Evolutionary conservation across 2,797 vertebrate genomes (phyloP), one percentile per base, ranked within the genome.

Genomic region (Enoplosus armatus): DNA sequence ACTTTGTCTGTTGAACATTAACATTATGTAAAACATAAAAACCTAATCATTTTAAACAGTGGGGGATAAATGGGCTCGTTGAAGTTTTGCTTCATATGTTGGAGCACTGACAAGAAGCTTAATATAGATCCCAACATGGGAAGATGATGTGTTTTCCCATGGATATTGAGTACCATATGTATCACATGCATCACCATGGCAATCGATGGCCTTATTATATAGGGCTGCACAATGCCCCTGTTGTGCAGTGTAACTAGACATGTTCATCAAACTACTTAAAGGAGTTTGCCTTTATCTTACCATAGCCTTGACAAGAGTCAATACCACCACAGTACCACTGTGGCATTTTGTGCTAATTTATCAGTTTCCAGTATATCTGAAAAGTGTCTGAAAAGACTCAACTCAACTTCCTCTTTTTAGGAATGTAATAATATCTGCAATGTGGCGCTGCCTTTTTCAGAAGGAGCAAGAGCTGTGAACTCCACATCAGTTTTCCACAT

Each of bases 1-100:
- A 33, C 55, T 72, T 74, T 55, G 43, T 60, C n/a, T 69, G 4
- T 45, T 81, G 9, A 63, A 71, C 9, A 31, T 56, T 6, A 54
- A 22, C 18, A 45, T 37, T 31, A 6, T 61, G 26, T n/a, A n/a
- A n/a, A n/a, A n/a, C n/a, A n/a, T n/a, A 37, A 37, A 65, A 62
- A 50, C n/a, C 22, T 45, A 8, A 27, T 62, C 2, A n/a, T 33
- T 9, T 68, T 58, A 29, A 63, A 61, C 2, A 26, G 7, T 22
- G 5, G 3, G 18, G 37, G 8, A 41, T 53, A 20, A 29, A 35
- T 35, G 31, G 35, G 3, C 39, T 43, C 11, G 14, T 14, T 35
- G 51, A 58, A n/a, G 20, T 68, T 22, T 18, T 22, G 22, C 8
- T 60, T 62, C 55, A 2, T 45, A 18, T 45, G 14, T 45, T 24